These are phyloP conservation scores for Metallyticus violacea DNA, from an alignment of 2,888 invertebrate species.

Conservation along the genomic window DNA sequence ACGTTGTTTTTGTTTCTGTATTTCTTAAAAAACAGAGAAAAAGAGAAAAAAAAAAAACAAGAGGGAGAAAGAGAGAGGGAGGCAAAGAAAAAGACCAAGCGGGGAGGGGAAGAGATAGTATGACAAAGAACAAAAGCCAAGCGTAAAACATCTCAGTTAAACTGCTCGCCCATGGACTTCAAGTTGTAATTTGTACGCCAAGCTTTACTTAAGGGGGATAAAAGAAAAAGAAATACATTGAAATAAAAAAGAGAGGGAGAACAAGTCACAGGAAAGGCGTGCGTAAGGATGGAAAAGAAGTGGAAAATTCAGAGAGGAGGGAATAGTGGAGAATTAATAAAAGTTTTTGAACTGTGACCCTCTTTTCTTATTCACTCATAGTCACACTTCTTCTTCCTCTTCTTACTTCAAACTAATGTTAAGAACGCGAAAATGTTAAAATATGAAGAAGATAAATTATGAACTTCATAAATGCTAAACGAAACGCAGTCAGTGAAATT, in stretches of 20 bases:
- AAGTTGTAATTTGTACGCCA: constrained; percentile 25
- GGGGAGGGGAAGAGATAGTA: constrained; percentile 18
- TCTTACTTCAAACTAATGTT: too few species aligned
- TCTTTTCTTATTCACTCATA: background rate
- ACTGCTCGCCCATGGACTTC: constrained; percentile 22
- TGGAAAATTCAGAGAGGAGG: background rate
- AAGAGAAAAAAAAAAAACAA: background rate
- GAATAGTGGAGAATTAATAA: constrained; percentile 6
- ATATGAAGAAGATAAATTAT: background rate
- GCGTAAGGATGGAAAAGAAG: background rate
- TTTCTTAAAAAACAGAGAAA: constrained; percentile 1
- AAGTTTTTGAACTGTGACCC: constrained; percentile 19
- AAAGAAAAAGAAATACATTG: background rate
- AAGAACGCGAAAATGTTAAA: background rate
- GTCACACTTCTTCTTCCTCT: background rate
- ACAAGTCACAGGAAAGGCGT: background rate
- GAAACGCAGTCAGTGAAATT: background rate
- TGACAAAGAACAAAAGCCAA: constrained; percentile 17
- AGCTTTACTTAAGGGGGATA: constrained; percentile 8
- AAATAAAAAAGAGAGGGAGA: background rate
- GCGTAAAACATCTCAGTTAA: constrained; percentile 20
- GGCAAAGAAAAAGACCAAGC: constrained; percentile 3
- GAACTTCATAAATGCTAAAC: background rate
- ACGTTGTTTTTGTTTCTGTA: constrained; percentile 26
- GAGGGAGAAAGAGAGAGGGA: background rate